Base-by-base conservation (phyloP, 1,140 invertebrate genomes). In the Drosophila guanche region DNA sequence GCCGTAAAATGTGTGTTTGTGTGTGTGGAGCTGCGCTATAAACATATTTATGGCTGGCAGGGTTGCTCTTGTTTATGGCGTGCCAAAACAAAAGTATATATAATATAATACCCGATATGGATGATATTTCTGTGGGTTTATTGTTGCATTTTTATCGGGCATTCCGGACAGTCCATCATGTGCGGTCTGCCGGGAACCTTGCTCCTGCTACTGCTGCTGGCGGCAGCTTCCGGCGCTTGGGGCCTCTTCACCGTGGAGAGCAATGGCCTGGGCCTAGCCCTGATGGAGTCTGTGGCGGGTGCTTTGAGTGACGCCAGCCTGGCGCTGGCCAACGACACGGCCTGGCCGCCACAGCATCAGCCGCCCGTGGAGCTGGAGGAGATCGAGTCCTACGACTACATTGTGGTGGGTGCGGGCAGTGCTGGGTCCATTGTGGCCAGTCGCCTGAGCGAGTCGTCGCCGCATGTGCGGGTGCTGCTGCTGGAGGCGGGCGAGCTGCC, bases 401-500 rank as follows among this genome's bases (percentile, higher is more conserved):
- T 94, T 47, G 88, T 94, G 4, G 92, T 94, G n/a, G 94, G 93
- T 0, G 93, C 92, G 2, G 93, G 92, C 23, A 93, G 94, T 3
- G 94, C 95, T 0, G 95, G 95, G 2, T 93, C 93, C 41, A 94
- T 95, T 27, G 92, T 68, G 91, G 92, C 54, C 40, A 91, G 86
- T 42, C 73, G 90, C 0, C 22, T 91, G 12, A 89, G 80, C 27
- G 90, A 91, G 25, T 51, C 59, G 20, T 46, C 52, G 0, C 55
- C 52, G 0, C 55, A 88, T 10, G 89, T 92, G 58, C 91, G 83
- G n/a, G 77, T 86, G 0, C 92, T 90, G 16, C 94, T 92, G 74
- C 42, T 76, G 16, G 73, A 93, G 89, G 77, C 84, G 57, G 90
- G 73, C 0, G 8, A 45, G 0, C 1, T 68, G 51, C 73, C 73